Base-by-base conservation (phyloP, 2,113 vertebrate genomes). In the Rynchops niger region DNA sequence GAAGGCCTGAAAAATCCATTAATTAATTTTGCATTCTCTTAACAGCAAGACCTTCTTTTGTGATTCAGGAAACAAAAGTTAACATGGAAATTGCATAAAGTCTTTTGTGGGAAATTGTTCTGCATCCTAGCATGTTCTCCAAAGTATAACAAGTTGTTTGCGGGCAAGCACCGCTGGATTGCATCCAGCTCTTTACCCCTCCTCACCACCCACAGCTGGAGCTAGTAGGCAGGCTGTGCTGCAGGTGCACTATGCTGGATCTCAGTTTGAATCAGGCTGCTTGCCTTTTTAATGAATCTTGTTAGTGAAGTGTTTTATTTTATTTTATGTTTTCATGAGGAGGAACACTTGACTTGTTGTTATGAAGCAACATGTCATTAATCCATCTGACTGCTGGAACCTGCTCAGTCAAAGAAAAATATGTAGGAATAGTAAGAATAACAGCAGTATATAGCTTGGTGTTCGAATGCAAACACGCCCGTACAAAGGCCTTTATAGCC, bases 321-420 rank as follows among this genome's bases (percentile, higher is more conserved):
- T 93, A 77, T 70, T 79, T 94, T 94, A 83, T 96, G 96, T 91
- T 94, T 98, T 97, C 45, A 93, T 76, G 38, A 92, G 67, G 47
- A 83, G 40, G 56, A 91, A 69, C 74, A 91, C 43, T 95, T 78
- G 80, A 96, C 71, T 97, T 71, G 82, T 62, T 88, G 65, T 96
- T 91, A 86, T 83, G 65, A 97, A 96, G 91, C 34, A 85, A 95
- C 82, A 77, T 88, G 84, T 81, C 93, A 95, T 96, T 96, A 97
- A 93, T 88, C 93, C 86, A 93, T 84, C 59, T 93, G 86, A 96
- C 67, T 81, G 86, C 27, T 92, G 90, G 93, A 85, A 49, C 87
- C 86, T 69, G 56, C 72, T 97, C 61, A 80, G 86, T 47, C 12
- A 73, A 93, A 89, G 32, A 40, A 94, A 97, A 92, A 62, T 90